phyloP scores from a whole-genome alignment of 2,113 vertebrate species.

The Genyomyrus donnyi region DNA sequence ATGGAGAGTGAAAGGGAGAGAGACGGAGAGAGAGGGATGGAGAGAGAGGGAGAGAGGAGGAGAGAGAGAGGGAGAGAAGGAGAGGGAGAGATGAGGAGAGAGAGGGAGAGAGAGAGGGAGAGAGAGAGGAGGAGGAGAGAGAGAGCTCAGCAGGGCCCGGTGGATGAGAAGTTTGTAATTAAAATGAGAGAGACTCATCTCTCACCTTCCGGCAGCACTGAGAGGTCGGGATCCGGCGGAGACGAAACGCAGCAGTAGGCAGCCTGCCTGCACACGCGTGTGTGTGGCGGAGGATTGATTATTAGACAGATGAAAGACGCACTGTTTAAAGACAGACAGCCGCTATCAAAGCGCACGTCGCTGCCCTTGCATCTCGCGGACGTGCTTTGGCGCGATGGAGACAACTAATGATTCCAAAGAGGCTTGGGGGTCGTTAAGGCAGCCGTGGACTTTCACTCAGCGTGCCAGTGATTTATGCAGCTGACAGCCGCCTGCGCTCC shows the following conservation, averaged over 20 bases:
- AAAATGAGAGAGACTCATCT: conserved; percentile 7
- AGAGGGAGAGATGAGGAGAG: too few relatives aligned
- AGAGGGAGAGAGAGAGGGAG: not conserved
- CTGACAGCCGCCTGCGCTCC: not conserved
- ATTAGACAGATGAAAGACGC: conserved; percentile 5
- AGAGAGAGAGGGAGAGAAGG: not conserved
- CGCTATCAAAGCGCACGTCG: conserved; percentile 1
- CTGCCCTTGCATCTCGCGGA: not conserved
- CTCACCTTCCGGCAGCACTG: not conserved
- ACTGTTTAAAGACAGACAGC: conserved; percentile 11
- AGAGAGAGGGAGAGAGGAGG: not conserved
- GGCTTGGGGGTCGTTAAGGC: conserved; percentile 9
- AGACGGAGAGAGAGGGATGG: not conserved
- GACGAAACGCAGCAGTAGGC: not conserved
- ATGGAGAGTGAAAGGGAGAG: not conserved
- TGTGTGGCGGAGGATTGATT: not conserved
- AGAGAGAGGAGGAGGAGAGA: not conserved
- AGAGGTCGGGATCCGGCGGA: not conserved
- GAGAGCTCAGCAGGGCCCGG: not conserved
- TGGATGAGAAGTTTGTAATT: not conserved
- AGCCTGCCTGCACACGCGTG: not conserved
- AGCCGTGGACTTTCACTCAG: not conserved
- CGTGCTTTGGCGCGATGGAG: not conserved
- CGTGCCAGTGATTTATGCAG: not conserved
- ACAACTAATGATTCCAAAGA: not conserved